These are phyloP conservation scores for Graphium colonna DNA, from an alignment of 2,888 invertebrate genomes.

Conservation along the genomic window DNA sequence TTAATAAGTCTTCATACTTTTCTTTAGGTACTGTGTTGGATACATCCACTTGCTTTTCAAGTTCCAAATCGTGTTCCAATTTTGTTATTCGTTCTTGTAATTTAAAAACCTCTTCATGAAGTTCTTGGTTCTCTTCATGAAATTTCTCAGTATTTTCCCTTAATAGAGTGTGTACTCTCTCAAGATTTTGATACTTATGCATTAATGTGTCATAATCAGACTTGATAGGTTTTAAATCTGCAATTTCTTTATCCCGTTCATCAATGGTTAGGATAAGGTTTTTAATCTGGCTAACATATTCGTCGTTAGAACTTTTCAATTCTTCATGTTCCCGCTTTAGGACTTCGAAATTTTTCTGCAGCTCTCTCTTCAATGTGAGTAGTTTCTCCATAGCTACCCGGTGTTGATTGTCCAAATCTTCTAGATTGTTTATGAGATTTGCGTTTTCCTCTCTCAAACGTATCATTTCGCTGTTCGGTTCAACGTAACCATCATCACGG, in stretches of 20 bases:
- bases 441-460: constrained; percentile 79
- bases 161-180: constrained; percentile 62
- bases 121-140: constrained; percentile 76
- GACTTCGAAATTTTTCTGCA: constrained; percentile 74
- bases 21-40: constrained; percentile 57
- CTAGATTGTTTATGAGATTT: constrained; percentile 80
- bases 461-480: constrained; percentile 59
- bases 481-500: constrained; percentile 36
- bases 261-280: constrained; percentile 60
- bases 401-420: constrained; percentile 87
- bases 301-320: constrained; percentile 64
- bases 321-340: constrained; percentile 71
- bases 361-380: constrained; percentile 72
- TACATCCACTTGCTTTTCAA: constrained; percentile 48
- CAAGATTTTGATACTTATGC: constrained; percentile 72
- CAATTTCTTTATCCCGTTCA: constrained; percentile 66
- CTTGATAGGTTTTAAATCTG: constrained; percentile 40
- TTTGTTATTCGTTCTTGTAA: constrained; percentile 71
- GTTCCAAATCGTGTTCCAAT: constrained; percentile 68
- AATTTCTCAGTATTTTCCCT: constrained; percentile 73
- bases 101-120: constrained; percentile 73
- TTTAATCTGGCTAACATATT: constrained; percentile 66
- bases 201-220: constrained; percentile 62
- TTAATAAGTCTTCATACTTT: constrained; percentile 56
- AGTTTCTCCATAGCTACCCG: constrained; percentile 83